These are phyloP conservation scores for Leptocoma aspasia DNA, from an alignment of 2,113 vertebrate species.

Conservation along the genomic window DNA sequence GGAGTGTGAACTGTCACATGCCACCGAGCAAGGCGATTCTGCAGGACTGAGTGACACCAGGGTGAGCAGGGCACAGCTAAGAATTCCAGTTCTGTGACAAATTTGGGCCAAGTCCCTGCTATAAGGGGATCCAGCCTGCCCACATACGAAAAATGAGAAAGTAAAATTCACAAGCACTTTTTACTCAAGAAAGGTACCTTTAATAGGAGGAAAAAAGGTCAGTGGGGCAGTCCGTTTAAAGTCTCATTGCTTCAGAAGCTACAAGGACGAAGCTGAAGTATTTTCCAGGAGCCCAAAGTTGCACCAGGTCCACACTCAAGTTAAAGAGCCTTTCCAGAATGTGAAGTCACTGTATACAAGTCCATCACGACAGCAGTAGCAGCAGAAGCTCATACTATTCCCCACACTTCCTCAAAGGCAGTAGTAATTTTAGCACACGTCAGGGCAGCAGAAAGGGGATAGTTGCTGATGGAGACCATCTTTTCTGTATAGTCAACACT, in stretches of 20 bases:
- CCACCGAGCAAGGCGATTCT: background rate
- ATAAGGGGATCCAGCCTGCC: background rate
- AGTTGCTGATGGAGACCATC: conserved; percentile 92
- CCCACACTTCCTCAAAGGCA: conserved; percentile 95
- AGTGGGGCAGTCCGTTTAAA: background rate
- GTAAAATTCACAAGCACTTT: background rate
- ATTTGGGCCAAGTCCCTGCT: background rate
- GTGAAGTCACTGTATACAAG: background rate
- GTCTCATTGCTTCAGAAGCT: background rate
- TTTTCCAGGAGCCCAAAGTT: background rate
- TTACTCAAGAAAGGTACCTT: conserved; percentile 22
- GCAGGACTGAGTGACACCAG: background rate
- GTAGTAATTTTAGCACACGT: conserved; percentile 95
- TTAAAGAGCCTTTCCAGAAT: background rate
- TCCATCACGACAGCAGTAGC: background rate
- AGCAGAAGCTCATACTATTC: conserved; percentile 77
- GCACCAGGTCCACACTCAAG: background rate
- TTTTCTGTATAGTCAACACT: conserved; percentile 91
- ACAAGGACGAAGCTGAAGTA: background rate
- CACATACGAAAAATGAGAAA: background rate
- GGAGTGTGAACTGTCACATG: background rate
- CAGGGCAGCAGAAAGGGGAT: conserved; percentile 93
- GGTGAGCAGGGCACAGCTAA: background rate
- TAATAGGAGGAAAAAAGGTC: background rate
- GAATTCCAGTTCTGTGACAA: background rate